These are phyloP conservation scores for Solea senegalensis DNA, from an alignment of 2,113 vertebrate genomes.

Conservation along the genomic window DNA sequence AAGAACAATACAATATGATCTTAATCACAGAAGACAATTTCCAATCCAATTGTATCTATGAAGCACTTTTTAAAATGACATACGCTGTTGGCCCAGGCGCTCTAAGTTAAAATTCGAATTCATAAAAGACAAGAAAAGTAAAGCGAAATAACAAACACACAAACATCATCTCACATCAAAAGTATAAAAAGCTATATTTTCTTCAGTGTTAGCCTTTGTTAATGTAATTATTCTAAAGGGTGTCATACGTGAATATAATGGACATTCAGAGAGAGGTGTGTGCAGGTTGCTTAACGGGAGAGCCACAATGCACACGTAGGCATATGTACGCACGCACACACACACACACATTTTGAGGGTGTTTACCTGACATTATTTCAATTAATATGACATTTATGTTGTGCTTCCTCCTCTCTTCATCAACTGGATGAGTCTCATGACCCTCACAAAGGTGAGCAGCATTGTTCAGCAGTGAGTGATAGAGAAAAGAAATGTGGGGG, in stretches of 20 bases:
- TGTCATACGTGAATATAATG: too few relatives aligned
- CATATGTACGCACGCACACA: background rate
- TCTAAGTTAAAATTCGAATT: too few relatives aligned
- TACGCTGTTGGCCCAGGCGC: too few relatives aligned
- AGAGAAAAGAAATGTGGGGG: conserved; percentile 71
- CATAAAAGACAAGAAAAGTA: too few relatives aligned
- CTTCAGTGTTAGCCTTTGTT: too few relatives aligned
- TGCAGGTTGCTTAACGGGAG: background rate
- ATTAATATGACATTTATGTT: conserved; percentile 66
- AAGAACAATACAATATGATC: background rate
- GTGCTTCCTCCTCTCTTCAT: conserved; percentile 52
- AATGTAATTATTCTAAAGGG: too few relatives aligned
- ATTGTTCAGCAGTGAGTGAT: conserved; percentile 56
- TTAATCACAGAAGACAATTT: conserved; percentile 12
- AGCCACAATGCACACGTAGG: background rate
- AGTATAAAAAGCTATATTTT: too few relatives aligned
- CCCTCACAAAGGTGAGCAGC: conserved; percentile 56
- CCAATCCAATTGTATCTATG: too few relatives aligned
- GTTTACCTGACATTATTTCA: conserved; percentile 58
- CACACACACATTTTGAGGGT: conserved; percentile 31
- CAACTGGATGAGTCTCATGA: conserved; percentile 63
- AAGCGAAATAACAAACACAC: too few relatives aligned
- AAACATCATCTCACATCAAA: too few relatives aligned
- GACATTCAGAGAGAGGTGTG: background rate
- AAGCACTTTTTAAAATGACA: too few relatives aligned